These are phyloP conservation scores for Amphipyra tragopoginis DNA, from an alignment of 2,888 invertebrate genomes.

Conservation along the genomic window DNA sequence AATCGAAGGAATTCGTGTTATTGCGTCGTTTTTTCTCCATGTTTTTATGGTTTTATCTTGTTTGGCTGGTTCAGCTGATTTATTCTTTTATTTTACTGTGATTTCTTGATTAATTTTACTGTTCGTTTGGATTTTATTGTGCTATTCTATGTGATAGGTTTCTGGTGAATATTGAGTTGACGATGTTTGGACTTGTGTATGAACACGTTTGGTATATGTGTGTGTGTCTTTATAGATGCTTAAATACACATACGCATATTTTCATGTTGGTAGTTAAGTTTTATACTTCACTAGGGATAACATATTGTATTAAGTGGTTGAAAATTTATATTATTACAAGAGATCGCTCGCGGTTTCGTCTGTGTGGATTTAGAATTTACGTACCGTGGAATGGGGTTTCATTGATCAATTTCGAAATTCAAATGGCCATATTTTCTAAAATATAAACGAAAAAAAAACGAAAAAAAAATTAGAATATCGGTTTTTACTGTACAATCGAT, in stretches of 20 bases:
- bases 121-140: constrained; percentile 41
- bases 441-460: too few species aligned
- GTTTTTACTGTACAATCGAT: too few species aligned
- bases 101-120: constrained; percentile 55
- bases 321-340: too few species aligned
- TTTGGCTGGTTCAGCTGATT: constrained; percentile 47
- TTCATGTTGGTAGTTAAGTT: too few species aligned
- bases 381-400: too few species aligned
- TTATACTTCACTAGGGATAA: too few species aligned
- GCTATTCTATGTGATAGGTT: constrained; percentile 27
- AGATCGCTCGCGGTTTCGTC: too few species aligned
- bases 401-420: too few species aligned
- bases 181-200: neutral
- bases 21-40: constrained; percentile 47
- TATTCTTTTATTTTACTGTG: constrained; percentile 52
- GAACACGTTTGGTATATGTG: neutral
- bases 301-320: too few species aligned
- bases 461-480: too few species aligned
- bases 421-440: too few species aligned
- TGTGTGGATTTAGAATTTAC: too few species aligned
- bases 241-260: neutral
- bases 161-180: constrained; percentile 20
- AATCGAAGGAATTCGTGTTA: constrained; percentile 56
- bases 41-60: constrained; percentile 53
- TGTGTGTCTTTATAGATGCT: neutral